A percentile compares a stretch with the other conserved stretches of the same genome.
These are phyloP conservation scores for Tuberolachnus salignus DNA, from an alignment of 2,888 invertebrate species.

Conservation along the genomic window DNA sequence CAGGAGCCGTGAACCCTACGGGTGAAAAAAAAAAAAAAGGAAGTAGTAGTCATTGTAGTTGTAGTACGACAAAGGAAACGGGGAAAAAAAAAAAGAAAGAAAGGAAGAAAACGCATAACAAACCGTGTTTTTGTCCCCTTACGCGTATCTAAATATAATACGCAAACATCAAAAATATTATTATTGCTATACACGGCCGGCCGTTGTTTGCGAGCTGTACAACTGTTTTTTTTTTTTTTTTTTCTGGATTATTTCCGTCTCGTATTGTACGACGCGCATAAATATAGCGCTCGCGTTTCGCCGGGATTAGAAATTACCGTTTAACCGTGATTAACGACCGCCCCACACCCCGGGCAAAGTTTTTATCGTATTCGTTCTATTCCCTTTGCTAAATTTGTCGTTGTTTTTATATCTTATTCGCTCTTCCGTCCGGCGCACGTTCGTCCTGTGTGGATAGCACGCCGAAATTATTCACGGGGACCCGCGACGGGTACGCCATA, in stretches of 20 bases:
- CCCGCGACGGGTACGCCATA: background rate
- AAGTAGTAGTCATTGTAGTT: too few species aligned
- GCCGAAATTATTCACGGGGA: constrained; percentile 15
- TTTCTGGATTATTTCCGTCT: constrained; percentile 25
- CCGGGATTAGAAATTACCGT: constrained; percentile 49
- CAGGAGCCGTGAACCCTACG: too few species aligned
- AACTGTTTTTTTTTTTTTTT: too few species aligned
- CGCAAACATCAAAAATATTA: background rate
- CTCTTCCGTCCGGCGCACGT: too few species aligned
- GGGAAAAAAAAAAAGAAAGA: too few species aligned
- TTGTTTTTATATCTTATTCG: too few species aligned
- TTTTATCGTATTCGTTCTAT: constrained; percentile 32
- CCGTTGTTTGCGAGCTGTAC: background rate
- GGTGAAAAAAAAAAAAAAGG: too few species aligned
- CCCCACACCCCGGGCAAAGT: background rate
- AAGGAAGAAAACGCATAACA: background rate
- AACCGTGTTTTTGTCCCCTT: background rate
- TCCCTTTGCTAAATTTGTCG: background rate
- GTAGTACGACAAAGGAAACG: too few species aligned
- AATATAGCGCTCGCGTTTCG: constrained; percentile 17
- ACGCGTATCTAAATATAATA: background rate
- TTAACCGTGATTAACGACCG: constrained; percentile 45
- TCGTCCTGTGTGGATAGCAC: background rate
- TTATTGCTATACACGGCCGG: background rate
- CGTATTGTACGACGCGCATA: constrained; percentile 4